Base-by-base conservation (phyloP, 2,797 vertebrate species). In the Lutjanus argentimaculatus region DNA sequence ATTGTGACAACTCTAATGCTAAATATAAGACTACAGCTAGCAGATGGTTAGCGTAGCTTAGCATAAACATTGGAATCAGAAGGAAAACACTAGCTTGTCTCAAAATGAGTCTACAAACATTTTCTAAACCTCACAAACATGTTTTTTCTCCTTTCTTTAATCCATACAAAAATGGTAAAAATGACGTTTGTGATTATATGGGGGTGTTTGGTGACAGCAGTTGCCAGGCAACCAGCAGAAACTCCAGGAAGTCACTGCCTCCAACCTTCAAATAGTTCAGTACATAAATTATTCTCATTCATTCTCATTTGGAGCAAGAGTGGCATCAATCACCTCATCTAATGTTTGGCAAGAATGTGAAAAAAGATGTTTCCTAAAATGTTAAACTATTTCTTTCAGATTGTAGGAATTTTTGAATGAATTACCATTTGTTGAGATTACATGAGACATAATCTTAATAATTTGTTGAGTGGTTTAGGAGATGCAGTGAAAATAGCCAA, bases 401-500 rank as follows among this genome's bases (percentile, higher is more conserved):
- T 61, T 75, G 45, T 79, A 13, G 3, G 43, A 53, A 8, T 72
- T 1, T 48, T 14, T 17, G 16, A 80, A 82, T 40, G 48, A 74
- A 59, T 56, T 11, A 8, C 52, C 9, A 42, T 53, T 40, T 45
- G 14, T 79, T 76, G 36, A 76, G 62, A 64, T 61, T 7, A 80
- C 67, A 53, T 9, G 14, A 59, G 63, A 65, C 10, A 70, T 59
- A 19, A 48, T 72, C 14, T 58, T 19, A 40, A 70, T 51, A 22
- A 69, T 80, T 12, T 53, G 59, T 67, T 51, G 53, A 61, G 58
- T 65, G 30, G 48, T 83, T 78, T 22, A 43, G 30, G 40, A 74
- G 36, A 43, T 62, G 69, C 61, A 72, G 75, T 82, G 59, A 71
- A 36, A 86, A 78, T 61, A 55, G 72, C 64, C 75, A 81, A 72